phyloP scores from a whole-genome alignment of 2,797 vertebrate species.

The Perodicticus potto region DNA sequence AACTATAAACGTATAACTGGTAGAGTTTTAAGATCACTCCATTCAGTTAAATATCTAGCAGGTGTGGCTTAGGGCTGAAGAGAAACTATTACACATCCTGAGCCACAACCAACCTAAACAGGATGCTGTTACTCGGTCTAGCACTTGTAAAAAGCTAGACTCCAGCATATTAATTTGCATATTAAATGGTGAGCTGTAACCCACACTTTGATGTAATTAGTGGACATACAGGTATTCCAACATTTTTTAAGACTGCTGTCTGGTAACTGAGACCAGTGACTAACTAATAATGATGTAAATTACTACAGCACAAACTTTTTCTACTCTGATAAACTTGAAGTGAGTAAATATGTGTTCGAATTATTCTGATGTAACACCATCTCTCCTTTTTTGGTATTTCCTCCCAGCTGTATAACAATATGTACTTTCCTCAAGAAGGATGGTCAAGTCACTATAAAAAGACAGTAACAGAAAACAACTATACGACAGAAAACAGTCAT shows the following conservation, averaged over 20 bases:
- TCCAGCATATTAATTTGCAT: constrained; percentile 72
- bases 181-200: constrained; percentile 70
- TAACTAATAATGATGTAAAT: constrained; percentile 74
- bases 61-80: constrained; percentile 49
- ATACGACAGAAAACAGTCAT: not conserved
- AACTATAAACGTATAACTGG: not conserved
- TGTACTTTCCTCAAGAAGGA: constrained; percentile 52
- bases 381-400: constrained; percentile 48
- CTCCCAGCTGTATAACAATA: not conserved
- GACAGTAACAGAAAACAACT: constrained; percentile 27
- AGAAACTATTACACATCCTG: constrained; percentile 80
- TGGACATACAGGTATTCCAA: constrained; percentile 68
- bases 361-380: constrained; percentile 19
- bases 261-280: constrained; percentile 63
- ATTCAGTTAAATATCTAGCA: constrained; percentile 41
- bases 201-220: constrained; percentile 79
- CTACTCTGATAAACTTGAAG: constrained; percentile 60
- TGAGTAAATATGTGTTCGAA: constrained; percentile 61
- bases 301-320: constrained; percentile 78
- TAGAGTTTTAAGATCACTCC: not conserved
- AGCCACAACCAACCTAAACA: constrained; percentile 38
- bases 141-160: constrained; percentile 67
- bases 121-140: not conserved
- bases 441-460: not conserved
- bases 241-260: constrained; percentile 75